Evolutionary conservation across 2,888 invertebrate genomes (phyloP).

Genomic region (Gerosis bhagava): DNA sequence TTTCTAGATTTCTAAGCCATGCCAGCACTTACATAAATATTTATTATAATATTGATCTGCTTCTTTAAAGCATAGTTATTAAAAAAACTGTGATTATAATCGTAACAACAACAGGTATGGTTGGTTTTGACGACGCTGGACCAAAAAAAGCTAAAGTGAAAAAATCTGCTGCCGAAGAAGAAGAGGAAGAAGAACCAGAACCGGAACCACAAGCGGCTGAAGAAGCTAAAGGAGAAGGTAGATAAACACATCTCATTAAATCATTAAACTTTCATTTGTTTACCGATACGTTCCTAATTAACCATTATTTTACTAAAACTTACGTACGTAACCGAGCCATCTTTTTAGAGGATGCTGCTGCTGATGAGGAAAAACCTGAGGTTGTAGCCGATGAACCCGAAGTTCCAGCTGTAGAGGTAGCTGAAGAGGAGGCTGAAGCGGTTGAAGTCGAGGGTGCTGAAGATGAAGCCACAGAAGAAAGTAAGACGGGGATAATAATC

Average conservation of each 20-base stretch:
- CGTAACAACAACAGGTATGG: constrained; percentile 66
- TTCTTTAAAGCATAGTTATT: too few species aligned
- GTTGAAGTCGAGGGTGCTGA: constrained; percentile 46
- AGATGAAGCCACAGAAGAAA: constrained; percentile 56
- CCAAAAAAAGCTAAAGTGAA: constrained; percentile 73
- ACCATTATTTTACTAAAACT: too few species aligned
- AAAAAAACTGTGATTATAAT: too few species aligned
- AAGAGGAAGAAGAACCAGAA: constrained; percentile 71
- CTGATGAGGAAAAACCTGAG: constrained; percentile 40
- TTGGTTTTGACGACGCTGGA: constrained; percentile 74
- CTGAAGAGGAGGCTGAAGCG: constrained; percentile 48
- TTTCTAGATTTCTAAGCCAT: too few species aligned
- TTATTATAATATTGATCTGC: too few species aligned
- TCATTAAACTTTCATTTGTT: background rate
- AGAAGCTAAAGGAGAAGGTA: constrained; percentile 43
- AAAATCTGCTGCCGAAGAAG: constrained; percentile 64
- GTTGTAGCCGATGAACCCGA: constrained; percentile 29
- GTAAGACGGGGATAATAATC: constrained; percentile 44
- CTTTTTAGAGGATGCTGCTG: constrained; percentile 46
- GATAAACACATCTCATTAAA: too few species aligned
- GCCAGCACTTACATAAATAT: too few species aligned
- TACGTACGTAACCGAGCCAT: too few species aligned
- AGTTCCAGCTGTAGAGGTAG: constrained; percentile 31
- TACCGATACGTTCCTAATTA: too few species aligned
- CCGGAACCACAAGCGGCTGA: constrained; percentile 52